Conservation (phyloP, 2,797 vertebrate genomes). For the Eleutherodactylus coqui region DNA sequence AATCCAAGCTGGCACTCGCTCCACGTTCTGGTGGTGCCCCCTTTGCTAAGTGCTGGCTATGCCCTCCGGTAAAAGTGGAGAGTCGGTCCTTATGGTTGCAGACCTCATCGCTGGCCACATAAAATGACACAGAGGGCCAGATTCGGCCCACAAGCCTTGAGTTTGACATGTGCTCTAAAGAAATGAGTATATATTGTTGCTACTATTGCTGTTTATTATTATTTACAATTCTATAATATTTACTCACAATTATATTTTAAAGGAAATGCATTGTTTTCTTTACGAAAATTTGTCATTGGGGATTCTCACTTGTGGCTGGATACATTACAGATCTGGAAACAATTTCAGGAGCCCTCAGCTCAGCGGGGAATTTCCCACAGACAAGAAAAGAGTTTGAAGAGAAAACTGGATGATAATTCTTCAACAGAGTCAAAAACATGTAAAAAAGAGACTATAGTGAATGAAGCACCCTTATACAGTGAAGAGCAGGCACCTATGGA, state of each 20-base stretch:
- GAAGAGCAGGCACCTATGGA: constrained; percentile 25
- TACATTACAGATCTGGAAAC: constrained; percentile 77
- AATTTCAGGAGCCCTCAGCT: constrained; percentile 56
- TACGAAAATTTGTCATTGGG: constrained; percentile 78
- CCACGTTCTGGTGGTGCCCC: too few relatives aligned
- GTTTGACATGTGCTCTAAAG: too few relatives aligned
- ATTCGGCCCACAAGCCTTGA: too few relatives aligned
- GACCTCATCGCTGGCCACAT: too few relatives aligned
- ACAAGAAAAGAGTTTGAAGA: constrained; percentile 64
- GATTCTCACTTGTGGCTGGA: constrained; percentile 76
- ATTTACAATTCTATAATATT: neutral
- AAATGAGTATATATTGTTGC: too few relatives aligned
- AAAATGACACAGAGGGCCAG: too few relatives aligned
- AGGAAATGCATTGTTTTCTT: constrained; percentile 73
- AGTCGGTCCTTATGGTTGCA: too few relatives aligned
- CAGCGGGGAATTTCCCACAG: constrained; percentile 43
- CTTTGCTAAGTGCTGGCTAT: too few relatives aligned
- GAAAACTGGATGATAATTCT: constrained; percentile 65
- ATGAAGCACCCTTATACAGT: neutral
- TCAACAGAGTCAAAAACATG: constrained; percentile 66
- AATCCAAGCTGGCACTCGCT: too few relatives aligned
- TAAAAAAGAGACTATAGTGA: constrained; percentile 65
- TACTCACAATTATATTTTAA: constrained; percentile 21
- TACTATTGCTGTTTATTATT: too few relatives aligned
- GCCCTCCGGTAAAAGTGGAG: too few relatives aligned